Evolutionary conservation across 1,140 invertebrate species (phyloP).

Genomic region (Adoxophyes honmai): DNA sequence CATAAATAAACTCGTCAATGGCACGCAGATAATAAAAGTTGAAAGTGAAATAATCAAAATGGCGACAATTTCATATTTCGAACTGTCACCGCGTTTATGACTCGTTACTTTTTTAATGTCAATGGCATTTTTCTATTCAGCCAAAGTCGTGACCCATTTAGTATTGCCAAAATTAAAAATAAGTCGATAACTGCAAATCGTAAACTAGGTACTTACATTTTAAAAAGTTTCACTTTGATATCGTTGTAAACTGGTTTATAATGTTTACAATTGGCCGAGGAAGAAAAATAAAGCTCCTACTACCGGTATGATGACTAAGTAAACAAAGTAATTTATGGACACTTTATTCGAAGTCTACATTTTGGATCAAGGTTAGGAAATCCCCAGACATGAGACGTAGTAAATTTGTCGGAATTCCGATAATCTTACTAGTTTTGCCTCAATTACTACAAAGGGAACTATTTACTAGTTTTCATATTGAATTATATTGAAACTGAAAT

Average conservation of each 20-base stretch:
- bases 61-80: not conserved
- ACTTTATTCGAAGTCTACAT: not conserved
- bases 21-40: not conserved
- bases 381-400: not conserved
- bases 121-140: not conserved
- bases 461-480: too few species aligned
- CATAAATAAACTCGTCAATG: not conserved
- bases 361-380: not conserved
- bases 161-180: not conserved
- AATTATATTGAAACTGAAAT: too few species aligned
- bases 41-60: not conserved
- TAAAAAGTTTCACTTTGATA: too few species aligned
- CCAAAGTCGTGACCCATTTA: not conserved
- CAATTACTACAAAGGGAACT: too few species aligned
- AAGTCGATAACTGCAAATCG: not conserved
- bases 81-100: not conserved
- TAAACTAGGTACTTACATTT: not conserved
- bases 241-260: too few species aligned
- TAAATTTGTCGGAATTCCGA: too few species aligned
- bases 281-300: too few species aligned
- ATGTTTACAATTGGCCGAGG: not conserved
- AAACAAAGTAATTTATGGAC: constrained; percentile 6
- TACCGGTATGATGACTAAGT: not conserved
- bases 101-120: not conserved
- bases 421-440: too few species aligned